Evolutionary conservation across 2,888 invertebrate species (phyloP).

Genomic region (Stenchaetothrips biformis): DNA sequence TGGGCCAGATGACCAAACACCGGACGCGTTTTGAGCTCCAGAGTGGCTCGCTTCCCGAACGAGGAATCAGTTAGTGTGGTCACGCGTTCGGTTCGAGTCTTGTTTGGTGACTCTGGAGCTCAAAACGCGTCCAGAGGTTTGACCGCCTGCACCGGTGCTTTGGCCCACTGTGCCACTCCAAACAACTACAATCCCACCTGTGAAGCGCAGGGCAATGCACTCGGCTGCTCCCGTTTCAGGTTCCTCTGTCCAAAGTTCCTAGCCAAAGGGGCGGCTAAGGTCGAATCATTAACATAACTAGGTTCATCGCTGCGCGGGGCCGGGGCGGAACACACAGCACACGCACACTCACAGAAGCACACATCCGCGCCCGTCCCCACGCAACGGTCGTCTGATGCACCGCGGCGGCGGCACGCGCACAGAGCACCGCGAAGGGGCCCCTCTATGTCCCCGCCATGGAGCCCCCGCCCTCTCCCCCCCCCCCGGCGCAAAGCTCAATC

Average conservation of each 20-base stretch:
- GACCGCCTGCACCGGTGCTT: too few relatives aligned
- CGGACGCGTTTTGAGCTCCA: too few relatives aligned
- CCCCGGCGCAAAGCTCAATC: background rate
- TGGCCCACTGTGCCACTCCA: too few relatives aligned
- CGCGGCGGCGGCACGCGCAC: background rate
- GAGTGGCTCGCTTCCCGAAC: too few relatives aligned
- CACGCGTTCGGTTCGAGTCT: too few relatives aligned
- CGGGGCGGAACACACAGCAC: background rate
- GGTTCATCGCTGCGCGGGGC: background rate
- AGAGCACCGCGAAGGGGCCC: background rate
- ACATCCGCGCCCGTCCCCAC: background rate
- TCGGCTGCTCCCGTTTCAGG: too few relatives aligned
- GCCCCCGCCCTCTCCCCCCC: background rate
- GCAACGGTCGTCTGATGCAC: slow-evolving; percentile 2
- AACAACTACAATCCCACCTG: too few relatives aligned
- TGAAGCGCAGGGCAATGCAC: too few relatives aligned
- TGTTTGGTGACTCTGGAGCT: too few relatives aligned
- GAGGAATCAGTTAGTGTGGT: too few relatives aligned
- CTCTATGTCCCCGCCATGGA: background rate
- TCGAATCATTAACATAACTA: background rate
- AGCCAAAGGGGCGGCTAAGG: background rate
- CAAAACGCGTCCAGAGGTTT: too few relatives aligned
- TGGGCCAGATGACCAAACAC: too few relatives aligned
- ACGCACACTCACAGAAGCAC: background rate
- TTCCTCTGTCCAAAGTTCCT: background rate